Percentiles rank a stretch among this genome's conserved stretches.
phyloP scores from a whole-genome alignment of 2,888 invertebrate genomes.

The Melieria picta region DNA sequence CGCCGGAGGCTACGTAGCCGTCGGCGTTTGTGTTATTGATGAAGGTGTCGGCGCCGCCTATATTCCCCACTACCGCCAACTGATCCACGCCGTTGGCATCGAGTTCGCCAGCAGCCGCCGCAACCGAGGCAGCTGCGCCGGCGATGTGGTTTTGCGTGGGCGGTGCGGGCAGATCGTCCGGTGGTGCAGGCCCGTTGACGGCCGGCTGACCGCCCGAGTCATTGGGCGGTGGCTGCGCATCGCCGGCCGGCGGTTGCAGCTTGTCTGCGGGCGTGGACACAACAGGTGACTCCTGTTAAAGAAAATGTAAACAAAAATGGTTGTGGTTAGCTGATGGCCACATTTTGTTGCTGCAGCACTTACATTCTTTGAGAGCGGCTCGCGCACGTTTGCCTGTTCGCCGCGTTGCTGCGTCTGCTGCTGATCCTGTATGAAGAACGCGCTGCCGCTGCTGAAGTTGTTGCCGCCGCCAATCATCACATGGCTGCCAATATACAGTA shows the following conservation, averaged over 20 bases:
- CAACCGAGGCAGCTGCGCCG: not conserved
- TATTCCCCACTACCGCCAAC: constrained; percentile 53
- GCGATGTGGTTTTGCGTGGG: constrained; percentile 37
- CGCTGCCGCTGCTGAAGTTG: constrained; percentile 59
- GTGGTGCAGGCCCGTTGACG: not conserved
- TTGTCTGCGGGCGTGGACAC: constrained; percentile 27
- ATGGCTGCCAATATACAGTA: constrained; percentile 78
- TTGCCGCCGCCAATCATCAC: constrained; percentile 67
- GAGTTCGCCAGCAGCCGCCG: constrained; percentile 32
- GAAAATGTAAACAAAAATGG: not conserved
- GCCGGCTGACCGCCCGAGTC: constrained; percentile 44
- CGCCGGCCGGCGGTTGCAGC: constrained; percentile 28
- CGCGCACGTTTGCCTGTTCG: constrained; percentile 38
- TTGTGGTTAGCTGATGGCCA: not conserved
- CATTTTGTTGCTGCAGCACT: constrained; percentile 22
- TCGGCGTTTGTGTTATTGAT: constrained; percentile 60
- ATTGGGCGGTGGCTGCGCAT: constrained; percentile 35
- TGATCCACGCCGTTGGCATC: constrained; percentile 47
- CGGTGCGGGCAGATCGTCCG: constrained; percentile 21
- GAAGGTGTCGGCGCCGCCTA: constrained; percentile 44
- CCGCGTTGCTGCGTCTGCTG: constrained; percentile 50
- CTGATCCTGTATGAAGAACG: constrained; percentile 62
- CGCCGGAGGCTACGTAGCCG: constrained; percentile 59
- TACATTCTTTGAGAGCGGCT: constrained; percentile 48
- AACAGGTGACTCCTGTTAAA: constrained; percentile 45